These are phyloP conservation scores for Bubo bubo DNA, from an alignment of 2,113 vertebrate genomes.

Conservation along the genomic window DNA sequence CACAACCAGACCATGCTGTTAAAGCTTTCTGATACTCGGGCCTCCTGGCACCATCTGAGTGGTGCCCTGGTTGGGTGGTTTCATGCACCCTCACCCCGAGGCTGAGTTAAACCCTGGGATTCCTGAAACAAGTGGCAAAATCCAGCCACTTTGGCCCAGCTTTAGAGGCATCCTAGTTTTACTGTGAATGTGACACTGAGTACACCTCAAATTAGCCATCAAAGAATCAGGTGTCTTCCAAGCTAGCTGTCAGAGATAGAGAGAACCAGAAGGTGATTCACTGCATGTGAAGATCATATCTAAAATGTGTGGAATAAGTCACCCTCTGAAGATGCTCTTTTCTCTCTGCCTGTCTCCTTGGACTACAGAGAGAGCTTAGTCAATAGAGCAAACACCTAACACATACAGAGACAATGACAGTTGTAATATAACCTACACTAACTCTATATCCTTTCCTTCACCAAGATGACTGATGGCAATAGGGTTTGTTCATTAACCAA, in stretches of 20 bases:
- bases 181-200: background rate
- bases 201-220: background rate
- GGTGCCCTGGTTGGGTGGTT: background rate
- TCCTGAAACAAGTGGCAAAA: background rate
- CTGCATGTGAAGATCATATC: background rate
- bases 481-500: background rate
- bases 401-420: background rate
- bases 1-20: background rate
- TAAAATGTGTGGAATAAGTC: background rate
- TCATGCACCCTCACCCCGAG: background rate
- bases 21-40: background rate
- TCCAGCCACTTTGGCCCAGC: too few species aligned
- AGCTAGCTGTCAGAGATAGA: background rate
- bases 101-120: background rate
- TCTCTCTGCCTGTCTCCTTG: background rate
- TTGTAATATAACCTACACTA: background rate
- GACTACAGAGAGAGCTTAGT: background rate
- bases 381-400: background rate
- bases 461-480: background rate
- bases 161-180: background rate
- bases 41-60: fast-evolving
- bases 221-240: background rate
- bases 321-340: background rate
- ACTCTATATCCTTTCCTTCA: background rate
- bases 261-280: background rate